Base-by-base conservation (phyloP, 1,140 invertebrate genomes). In the Papilio polytes region DNA sequence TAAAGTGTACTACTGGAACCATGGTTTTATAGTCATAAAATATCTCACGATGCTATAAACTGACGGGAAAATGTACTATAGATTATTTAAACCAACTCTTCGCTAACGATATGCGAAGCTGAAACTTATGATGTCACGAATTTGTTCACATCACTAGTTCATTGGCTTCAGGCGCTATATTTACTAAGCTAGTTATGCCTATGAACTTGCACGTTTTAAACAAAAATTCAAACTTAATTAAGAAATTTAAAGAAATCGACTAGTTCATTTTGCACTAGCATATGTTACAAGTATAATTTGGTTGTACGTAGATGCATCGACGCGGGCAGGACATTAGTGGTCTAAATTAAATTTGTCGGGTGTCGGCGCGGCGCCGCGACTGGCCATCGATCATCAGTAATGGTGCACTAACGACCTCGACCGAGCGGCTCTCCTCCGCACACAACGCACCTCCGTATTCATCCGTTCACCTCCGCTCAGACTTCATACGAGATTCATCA, bases 321-420 rank as follows among this genome's bases (percentile, higher is more conserved):
- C 15, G 80, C 73, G 80, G 48, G 80, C 73, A 83, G 70, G 80
- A 83, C 85, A 91, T 92, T 91, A 91, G 89, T 83, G 85, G 85
- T 90, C 87, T 91, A 92, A 94, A 94, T 93, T 92, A 92, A 94
- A 93, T 94, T 92, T 92, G 91, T 93, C 87, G 89, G 90, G 86
- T 92, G 88, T 87, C 87, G 84, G 90, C 84, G 79, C 86, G 89
- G 87, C 91, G 88, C 86, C 89, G 87, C 84, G 85, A 84, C 85
- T 85, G 88, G 87, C 88, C 86, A 93, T 94, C 92, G 86, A 94
- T 94, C 92, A 93, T 90, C 86, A 81, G 88, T 92, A 91, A 91
- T 90, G 87, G 88, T 84, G 84, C 89, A 88, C 90, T 94, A 92
- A 92, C 91, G 91, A 92, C 87, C 85, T 84, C 83, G 83, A 87